Base-by-base conservation (phyloP, 2,888 invertebrate genomes). In the Laothoe populi region DNA sequence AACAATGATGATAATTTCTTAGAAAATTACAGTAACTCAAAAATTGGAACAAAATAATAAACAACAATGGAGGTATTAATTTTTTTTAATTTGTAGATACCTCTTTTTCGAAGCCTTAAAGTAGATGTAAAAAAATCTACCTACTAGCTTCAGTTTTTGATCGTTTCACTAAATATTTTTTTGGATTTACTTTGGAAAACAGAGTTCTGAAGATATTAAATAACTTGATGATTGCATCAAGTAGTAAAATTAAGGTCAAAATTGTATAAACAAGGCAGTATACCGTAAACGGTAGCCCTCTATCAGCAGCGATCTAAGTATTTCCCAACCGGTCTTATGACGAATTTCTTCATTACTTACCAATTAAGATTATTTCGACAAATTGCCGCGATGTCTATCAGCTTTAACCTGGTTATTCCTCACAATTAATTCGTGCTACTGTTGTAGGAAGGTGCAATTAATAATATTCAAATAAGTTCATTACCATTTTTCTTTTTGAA, bases 371-470 rank as follows among this genome's bases (percentile, higher is more conserved):
- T 66, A 46, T 65, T 66, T 61, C 66, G 69, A 76, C 76, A 73
- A 76, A 75, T 75, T 73, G 67, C 64, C 44, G 45, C 64, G 73
- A 78, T 75, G 24, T 40, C 61, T 70, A 77, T 75, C 69, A 59
- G 13, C 57, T 26, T 59, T 70, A 69, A 69, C 70, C 64, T 64
- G 68, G 66, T 70, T 73, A 68, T 60, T 68, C 69, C 40, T 64
- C 40, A 61, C 68, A 70, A 21, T 49, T 31, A 57, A 31, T 21
- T 57, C 21, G 11, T 19, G 35, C 13, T 19, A 38, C 35, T 21
- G 1, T 19, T 10, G 8, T 57, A 38, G 38, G 38, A 38, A 23
- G 26, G 31, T 31, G 38, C 57, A 70, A 66, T 31, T 53, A 16
- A 53, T 53, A 31, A 53, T 53, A 53, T 53, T 53, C 53, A 35